Percentiles rank a stretch among this genome's conserved stretches.
Evolutionary conservation across 2,888 invertebrate species (phyloP).

Genomic region (Osmoderma eremita): DNA sequence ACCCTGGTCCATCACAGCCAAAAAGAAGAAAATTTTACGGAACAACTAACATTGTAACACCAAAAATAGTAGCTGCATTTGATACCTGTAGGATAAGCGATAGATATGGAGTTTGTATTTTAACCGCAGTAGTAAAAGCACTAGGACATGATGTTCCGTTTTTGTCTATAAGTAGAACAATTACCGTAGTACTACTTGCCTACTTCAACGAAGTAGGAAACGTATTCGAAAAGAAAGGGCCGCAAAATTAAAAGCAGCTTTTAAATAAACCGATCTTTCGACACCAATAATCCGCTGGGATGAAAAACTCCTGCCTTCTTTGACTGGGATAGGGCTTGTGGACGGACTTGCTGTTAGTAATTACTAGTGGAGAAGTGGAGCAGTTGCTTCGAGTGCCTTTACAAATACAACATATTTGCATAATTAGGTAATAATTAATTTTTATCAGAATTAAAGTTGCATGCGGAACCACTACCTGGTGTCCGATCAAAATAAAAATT

Average conservation of each 20-base stretch:
- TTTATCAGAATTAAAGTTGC: constrained; percentile 11
- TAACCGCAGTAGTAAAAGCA: too few relatives aligned
- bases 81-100: neutral
- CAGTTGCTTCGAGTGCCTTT: neutral
- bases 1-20: neutral
- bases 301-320: too few relatives aligned
- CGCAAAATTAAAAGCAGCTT: too few relatives aligned
- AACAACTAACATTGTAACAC: neutral
- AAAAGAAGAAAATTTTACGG: neutral
- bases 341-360: too few relatives aligned
- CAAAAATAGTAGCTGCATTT: constrained; percentile 7
- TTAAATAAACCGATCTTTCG: too few relatives aligned
- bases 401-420: constrained; percentile 7
- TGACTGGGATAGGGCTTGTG: too few relatives aligned
- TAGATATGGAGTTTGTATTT: too few relatives aligned
- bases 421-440: constrained; percentile 10
- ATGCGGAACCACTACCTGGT: constrained; percentile 5
- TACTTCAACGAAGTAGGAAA: too few relatives aligned
- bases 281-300: neutral
- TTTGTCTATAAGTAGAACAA: too few relatives aligned
- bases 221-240: too few relatives aligned
- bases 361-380: neutral
- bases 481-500: constrained; percentile 7
- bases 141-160: too few relatives aligned
- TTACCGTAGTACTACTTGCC: too few relatives aligned